Conservation (phyloP, 2,113 vertebrate genomes). For the Tretioscincus oriximinensis region DNA sequence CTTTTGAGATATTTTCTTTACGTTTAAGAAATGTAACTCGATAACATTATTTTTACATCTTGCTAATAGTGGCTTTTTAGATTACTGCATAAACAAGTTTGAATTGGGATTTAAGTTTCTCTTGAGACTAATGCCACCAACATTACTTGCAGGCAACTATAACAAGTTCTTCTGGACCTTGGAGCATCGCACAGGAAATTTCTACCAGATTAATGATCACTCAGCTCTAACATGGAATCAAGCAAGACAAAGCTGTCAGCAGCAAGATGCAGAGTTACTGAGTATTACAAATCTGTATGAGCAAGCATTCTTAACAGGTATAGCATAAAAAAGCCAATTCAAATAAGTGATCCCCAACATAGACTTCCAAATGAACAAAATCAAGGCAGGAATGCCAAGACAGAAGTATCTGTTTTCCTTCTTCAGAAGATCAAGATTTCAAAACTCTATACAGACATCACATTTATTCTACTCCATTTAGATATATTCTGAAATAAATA, state of each 20-base stretch:
- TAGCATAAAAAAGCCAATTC: neutral
- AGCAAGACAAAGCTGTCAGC: slow-evolving; percentile 92
- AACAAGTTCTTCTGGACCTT: slow-evolving; percentile 74
- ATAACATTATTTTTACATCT: no score
- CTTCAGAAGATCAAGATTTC: no score
- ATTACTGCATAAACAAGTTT: neutral
- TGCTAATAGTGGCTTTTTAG: no score
- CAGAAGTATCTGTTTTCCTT: neutral
- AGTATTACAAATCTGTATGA: slow-evolving; percentile 86
- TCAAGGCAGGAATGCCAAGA: neutral
- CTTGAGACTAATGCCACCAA: neutral
- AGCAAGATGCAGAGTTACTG: slow-evolving; percentile 87
- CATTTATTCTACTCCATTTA: no score
- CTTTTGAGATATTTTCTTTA: no score
- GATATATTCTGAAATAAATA: no score
- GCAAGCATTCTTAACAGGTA: slow-evolving; percentile 92
- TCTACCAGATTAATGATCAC: slow-evolving; percentile 85
- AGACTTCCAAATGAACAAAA: no score
- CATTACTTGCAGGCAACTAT: slow-evolving; percentile 44
- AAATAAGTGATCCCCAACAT: neutral
- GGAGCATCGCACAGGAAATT: slow-evolving; percentile 81
- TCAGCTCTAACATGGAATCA: slow-evolving; percentile 89
- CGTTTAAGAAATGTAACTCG: no score
- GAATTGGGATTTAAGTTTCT: neutral
- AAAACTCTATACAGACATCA: no score